Evolutionary conservation across 2,888 invertebrate genomes (phyloP).

Genomic region (Thecocarcelia acutangulata): DNA sequence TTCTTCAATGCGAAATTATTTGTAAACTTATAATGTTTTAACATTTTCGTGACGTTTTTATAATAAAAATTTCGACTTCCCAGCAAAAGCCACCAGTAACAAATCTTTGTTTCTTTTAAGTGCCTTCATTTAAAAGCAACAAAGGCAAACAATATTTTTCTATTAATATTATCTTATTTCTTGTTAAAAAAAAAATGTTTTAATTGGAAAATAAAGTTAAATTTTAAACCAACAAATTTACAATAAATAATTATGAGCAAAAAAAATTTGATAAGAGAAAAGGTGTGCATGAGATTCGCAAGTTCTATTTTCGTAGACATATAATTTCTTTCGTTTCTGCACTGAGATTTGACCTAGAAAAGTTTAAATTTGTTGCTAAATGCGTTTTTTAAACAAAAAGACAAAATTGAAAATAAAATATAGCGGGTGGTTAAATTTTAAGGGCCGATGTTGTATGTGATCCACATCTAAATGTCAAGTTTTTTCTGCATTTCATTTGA

Average conservation of each 20-base stretch:
- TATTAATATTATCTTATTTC: constrained; percentile 19
- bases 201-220: constrained; percentile 21
- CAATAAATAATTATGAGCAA: background rate
- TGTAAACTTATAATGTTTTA: constrained; percentile 1
- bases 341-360: background rate
- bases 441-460: no score
- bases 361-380: background rate
- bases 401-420: no score
- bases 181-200: constrained; percentile 34
- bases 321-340: background rate
- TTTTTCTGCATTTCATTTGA: no score
- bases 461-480: no score
- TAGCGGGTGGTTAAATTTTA: no score
- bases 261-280: constrained; percentile 4
- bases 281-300: background rate
- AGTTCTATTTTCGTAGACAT: background rate
- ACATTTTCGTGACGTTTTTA: background rate
- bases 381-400: no score
- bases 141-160: no score
- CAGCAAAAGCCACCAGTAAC: background rate
- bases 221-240: constrained; percentile 5
- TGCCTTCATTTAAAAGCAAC: background rate
- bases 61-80: background rate
- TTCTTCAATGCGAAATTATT: background rate
- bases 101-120: background rate